A percentile compares a stretch with the other conserved stretches of the same genome.
Conservation (phyloP, 1,140 invertebrate species). For the Scylla paramamosain region DNA sequence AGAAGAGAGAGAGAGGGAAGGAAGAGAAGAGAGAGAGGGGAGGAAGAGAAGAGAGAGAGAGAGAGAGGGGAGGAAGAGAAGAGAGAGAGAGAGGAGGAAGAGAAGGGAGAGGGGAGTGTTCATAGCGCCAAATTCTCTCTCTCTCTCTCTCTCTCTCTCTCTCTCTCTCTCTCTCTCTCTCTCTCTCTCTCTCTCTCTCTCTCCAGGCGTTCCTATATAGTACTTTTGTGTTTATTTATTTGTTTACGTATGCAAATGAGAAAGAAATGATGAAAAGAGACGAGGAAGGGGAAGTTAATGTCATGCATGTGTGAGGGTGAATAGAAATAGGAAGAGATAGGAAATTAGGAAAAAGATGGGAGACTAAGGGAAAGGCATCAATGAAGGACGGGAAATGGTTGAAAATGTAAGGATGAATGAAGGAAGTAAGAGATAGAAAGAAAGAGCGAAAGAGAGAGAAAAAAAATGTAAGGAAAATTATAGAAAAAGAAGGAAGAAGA, state of each 20-base stretch:
- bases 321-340: background rate
- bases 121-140: background rate
- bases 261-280: background rate
- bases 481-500: no score
- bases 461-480: background rate
- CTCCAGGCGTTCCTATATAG: background rate
- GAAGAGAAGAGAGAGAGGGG: background rate
- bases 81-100: conserved; percentile 6
- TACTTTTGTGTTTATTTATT: background rate
- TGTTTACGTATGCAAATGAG: background rate
- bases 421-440: background rate
- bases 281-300: background rate
- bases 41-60: background rate
- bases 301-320: background rate
- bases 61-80: background rate
- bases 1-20: background rate
- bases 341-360: background rate
- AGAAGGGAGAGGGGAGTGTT: background rate
- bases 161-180: no score
- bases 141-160: no score
- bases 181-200: no score
- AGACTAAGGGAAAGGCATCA: background rate
- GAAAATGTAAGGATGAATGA: background rate
- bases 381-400: background rate
- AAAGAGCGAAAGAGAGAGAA: background rate